Conservation (phyloP, 2,113 vertebrate genomes). For the Sminthopsis crassicaudata region DNA sequence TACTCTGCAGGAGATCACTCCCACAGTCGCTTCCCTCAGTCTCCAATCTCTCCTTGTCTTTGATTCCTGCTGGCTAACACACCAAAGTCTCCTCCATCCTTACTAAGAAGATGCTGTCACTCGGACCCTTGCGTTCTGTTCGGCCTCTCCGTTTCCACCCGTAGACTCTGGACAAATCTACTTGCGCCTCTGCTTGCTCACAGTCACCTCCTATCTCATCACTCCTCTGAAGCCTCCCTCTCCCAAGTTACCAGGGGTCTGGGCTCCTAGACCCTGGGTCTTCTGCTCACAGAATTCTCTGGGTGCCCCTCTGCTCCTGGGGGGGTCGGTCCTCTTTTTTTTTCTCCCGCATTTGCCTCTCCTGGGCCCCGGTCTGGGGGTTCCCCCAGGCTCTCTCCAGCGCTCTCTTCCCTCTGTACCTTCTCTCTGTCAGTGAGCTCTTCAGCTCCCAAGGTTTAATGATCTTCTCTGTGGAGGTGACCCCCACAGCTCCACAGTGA, state of each 20-base stretch:
- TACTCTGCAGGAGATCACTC: neutral
- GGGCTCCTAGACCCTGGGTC: neutral
- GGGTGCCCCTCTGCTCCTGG: neutral
- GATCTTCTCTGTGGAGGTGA: neutral
- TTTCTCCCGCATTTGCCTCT: neutral
- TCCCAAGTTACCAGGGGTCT: neutral
- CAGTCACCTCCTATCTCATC: neutral
- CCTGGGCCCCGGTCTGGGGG: neutral
- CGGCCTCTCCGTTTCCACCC: too few species aligned
- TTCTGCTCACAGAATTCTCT: neutral
- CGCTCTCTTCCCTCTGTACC: too few species aligned
- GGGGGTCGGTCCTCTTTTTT: neutral
- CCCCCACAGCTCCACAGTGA: neutral
- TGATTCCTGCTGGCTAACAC: neutral
- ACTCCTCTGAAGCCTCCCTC: neutral
- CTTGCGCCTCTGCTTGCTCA: neutral
- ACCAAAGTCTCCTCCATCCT: neutral
- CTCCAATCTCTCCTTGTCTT: neutral
- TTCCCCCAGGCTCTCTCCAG: neutral
- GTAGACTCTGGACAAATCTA: neutral
- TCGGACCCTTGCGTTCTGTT: neutral
- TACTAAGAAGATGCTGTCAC: neutral
- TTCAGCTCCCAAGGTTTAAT: neutral
- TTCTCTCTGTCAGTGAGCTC: too few species aligned
- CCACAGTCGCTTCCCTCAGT: neutral